Evolutionary conservation across 2,888 invertebrate genomes (phyloP).

Genomic region (Callyntrura guangdongensis): DNA sequence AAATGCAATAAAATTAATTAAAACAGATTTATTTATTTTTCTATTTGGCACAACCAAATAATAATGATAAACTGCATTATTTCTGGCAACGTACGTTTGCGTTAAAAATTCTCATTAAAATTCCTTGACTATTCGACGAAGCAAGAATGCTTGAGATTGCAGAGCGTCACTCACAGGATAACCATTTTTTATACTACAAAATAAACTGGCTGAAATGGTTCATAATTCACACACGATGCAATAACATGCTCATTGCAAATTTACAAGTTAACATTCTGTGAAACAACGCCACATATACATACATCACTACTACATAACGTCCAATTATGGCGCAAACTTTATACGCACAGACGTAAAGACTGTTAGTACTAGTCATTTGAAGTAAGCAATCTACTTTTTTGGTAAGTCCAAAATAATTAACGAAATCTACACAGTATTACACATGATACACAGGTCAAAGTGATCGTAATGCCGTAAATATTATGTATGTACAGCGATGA

Average conservation of each 20-base stretch:
- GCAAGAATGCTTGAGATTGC: neutral
- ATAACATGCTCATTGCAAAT: slow-evolving; percentile 4
- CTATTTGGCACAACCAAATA: slow-evolving; percentile 35
- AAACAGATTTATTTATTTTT: slow-evolving; percentile 45
- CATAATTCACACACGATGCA: neutral
- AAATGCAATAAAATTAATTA: slow-evolving; percentile 32
- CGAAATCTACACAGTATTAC: neutral
- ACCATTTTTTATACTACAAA: neutral
- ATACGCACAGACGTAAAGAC: too few relatives aligned
- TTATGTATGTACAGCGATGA: too few relatives aligned
- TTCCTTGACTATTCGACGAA: neutral
- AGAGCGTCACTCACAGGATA: neutral
- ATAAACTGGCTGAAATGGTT: neutral
- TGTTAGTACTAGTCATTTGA: too few relatives aligned
- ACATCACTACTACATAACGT: too few relatives aligned
- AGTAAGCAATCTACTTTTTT: neutral
- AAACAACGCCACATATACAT: too few relatives aligned
- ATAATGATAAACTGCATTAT: neutral
- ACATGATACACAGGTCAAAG: neutral
- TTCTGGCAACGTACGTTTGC: slow-evolving; percentile 11
- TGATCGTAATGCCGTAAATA: neutral
- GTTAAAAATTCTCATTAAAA: slow-evolving; percentile 6
- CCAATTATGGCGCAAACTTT: neutral
- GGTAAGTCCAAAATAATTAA: neutral
- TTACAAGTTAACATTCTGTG: neutral